A percentile compares a stretch with the other conserved stretches of the same genome.
Conservation (phyloP, 2,113 vertebrate genomes). For the Platanista minor region DNA sequence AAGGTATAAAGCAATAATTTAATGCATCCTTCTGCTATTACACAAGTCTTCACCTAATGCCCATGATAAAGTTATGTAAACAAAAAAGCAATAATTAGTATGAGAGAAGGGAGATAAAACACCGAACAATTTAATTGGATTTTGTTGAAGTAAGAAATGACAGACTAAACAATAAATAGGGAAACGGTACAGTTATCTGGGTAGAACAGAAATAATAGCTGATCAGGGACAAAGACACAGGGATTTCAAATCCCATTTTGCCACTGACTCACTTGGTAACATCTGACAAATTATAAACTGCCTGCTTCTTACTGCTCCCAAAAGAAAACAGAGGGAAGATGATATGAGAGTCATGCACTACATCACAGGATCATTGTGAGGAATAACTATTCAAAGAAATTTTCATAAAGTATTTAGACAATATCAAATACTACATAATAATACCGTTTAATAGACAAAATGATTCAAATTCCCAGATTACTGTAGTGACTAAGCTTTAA, state of each 20-base stretch:
- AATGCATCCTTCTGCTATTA: background rate
- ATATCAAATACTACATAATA: background rate
- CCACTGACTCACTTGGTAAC: slow-evolving; percentile 54
- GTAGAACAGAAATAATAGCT: slow-evolving; percentile 57
- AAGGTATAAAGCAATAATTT: slow-evolving; percentile 20
- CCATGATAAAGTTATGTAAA: slow-evolving; percentile 45
- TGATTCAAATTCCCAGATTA: slow-evolving; percentile 16
- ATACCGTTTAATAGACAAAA: slow-evolving; percentile 26
- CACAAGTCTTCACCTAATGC: background rate
- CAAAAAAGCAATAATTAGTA: slow-evolving; percentile 56
- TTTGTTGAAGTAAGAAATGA: slow-evolving; percentile 45
- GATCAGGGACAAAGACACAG: slow-evolving; percentile 21
- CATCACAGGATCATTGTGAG: slow-evolving; percentile 22
- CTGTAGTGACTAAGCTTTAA: slow-evolving; percentile 24
- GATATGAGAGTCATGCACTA: slow-evolving; percentile 3
- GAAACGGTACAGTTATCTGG: slow-evolving; percentile 23
- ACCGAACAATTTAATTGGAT: slow-evolving; percentile 57
- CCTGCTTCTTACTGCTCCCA: slow-evolving; percentile 52
- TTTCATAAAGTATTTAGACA: slow-evolving; percentile 14
- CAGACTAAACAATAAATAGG: slow-evolving; percentile 58
- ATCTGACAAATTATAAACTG: slow-evolving; percentile 58
- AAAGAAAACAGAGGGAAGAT: slow-evolving; percentile 50
- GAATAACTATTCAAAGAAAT: slow-evolving; percentile 46
- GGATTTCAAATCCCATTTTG: slow-evolving; percentile 60
- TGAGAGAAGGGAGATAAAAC: slow-evolving; percentile 35